phyloP scores from a whole-genome alignment of 2,113 vertebrate genomes.

The Syngnathus floridae region DNA sequence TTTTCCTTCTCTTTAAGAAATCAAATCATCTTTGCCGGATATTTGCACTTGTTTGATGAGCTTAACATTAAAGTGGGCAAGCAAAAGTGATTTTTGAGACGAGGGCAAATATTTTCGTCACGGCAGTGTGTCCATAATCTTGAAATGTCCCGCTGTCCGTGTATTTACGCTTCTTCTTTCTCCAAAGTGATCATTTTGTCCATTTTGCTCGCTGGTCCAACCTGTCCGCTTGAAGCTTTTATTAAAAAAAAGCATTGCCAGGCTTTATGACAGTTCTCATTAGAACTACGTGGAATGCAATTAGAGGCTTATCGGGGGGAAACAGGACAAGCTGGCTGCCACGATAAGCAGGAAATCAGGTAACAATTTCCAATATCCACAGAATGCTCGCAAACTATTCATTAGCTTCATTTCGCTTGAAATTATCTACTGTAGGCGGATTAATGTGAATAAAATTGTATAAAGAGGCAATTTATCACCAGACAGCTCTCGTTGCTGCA shows the following conservation, averaged over 20 bases:
- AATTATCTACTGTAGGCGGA: constrained; percentile 23
- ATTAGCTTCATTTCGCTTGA: constrained; percentile 51
- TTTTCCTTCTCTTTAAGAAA: too few relatives aligned
- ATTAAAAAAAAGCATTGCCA: constrained; percentile 15
- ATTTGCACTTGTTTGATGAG: too few relatives aligned
- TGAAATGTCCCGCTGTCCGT: neutral
- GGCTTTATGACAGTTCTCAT: constrained; percentile 82
- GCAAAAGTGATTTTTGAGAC: too few relatives aligned
- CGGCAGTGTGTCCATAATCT: too few relatives aligned
- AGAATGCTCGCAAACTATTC: constrained; percentile 70
- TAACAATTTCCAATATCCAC: constrained; percentile 67
- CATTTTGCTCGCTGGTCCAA: neutral
- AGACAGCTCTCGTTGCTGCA: neutral
- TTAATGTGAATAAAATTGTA: constrained; percentile 18
- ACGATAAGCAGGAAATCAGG: constrained; percentile 82
- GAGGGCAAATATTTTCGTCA: too few relatives aligned
- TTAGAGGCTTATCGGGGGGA: constrained; percentile 76
- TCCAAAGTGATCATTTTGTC: neutral
- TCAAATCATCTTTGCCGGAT: too few relatives aligned
- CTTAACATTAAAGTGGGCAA: too few relatives aligned
- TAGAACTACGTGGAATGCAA: constrained; percentile 82
- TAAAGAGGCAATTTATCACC: constrained; percentile 15
- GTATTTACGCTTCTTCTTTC: neutral
- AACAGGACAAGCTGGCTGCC: constrained; percentile 80
- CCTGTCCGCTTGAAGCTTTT: constrained; percentile 6